Conservation (phyloP, 2,113 vertebrate genomes). For the Crotalus tigris region DNA sequence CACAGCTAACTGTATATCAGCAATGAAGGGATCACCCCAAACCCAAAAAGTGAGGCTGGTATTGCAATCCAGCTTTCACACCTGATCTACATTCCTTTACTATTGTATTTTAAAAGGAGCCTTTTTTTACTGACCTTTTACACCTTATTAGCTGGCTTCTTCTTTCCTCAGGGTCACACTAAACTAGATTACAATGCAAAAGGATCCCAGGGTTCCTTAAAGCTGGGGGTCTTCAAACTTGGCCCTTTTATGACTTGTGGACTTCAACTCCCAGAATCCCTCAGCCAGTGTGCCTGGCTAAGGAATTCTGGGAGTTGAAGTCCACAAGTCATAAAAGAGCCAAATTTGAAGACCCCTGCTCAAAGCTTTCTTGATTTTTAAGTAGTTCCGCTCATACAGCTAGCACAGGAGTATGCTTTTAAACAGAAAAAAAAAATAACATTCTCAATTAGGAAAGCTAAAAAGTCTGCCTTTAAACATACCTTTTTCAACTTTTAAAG, state of each 20-base stretch:
- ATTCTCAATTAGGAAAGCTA: neutral
- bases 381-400: neutral
- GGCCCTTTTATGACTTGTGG: too few relatives aligned
- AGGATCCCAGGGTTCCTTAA: neutral
- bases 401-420: neutral
- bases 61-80: neutral
- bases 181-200: neutral
- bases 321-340: too few relatives aligned
- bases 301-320: too few relatives aligned
- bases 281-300: too few relatives aligned
- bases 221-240: neutral
- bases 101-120: neutral
- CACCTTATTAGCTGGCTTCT: neutral
- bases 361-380: neutral
- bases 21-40: neutral
- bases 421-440: neutral
- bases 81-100: neutral
- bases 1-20: neutral
- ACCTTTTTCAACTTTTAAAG: neutral
- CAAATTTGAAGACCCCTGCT: too few relatives aligned
- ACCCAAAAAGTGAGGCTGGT: neutral
- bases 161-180: neutral
- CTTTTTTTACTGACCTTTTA: neutral
- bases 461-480: neutral
- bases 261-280: too few relatives aligned